phyloP scores from a whole-genome alignment of 2,113 vertebrate genomes.

The Misgurnus mizolepis region DNA sequence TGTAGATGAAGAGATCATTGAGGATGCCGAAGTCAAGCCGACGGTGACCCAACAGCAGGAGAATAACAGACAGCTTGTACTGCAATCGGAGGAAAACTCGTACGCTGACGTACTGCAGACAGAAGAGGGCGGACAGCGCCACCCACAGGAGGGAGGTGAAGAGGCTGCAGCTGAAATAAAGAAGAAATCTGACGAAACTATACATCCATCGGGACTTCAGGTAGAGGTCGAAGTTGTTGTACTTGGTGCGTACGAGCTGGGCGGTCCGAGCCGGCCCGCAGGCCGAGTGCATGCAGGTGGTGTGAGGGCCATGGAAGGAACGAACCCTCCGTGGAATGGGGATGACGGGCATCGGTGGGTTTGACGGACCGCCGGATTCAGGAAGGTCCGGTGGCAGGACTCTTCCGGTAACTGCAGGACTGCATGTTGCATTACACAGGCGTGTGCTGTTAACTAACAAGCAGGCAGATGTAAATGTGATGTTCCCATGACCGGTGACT shows the following conservation, averaged over 20 bases:
- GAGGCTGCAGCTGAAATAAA: constrained; percentile 96
- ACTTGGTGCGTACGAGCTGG: constrained; percentile 90
- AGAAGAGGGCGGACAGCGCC: constrained; percentile 88
- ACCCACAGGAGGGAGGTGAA: constrained; percentile 95
- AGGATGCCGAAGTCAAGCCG: constrained; percentile 90
- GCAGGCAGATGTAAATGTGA: not conserved
- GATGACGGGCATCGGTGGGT: constrained; percentile 93
- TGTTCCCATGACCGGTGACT: not conserved
- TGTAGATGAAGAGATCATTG: constrained; percentile 93
- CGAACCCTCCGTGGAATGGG: constrained; percentile 96
- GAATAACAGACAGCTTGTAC: constrained; percentile 93
- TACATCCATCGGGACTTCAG: constrained; percentile 93
- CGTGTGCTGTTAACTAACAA: not conserved
- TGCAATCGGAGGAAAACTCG: constrained; percentile 90
- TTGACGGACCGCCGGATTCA: constrained; percentile 64
- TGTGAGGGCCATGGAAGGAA: constrained; percentile 96
- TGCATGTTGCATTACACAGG: constrained; percentile 27
- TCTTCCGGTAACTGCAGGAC: constrained; percentile 43
- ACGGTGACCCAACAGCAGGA: constrained; percentile 87
- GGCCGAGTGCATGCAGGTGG: constrained; percentile 95
- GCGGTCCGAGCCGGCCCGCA: constrained; percentile 85
- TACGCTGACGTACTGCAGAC: constrained; percentile 90
- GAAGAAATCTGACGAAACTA: constrained; percentile 92
- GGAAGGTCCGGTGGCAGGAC: constrained; percentile 59
- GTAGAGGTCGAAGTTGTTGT: constrained; percentile 97